Evolutionary conservation across 2,888 invertebrate species (phyloP), one percentile per base, ranked within the genome.

Genomic region (Syrphus vitripennis): DNA sequence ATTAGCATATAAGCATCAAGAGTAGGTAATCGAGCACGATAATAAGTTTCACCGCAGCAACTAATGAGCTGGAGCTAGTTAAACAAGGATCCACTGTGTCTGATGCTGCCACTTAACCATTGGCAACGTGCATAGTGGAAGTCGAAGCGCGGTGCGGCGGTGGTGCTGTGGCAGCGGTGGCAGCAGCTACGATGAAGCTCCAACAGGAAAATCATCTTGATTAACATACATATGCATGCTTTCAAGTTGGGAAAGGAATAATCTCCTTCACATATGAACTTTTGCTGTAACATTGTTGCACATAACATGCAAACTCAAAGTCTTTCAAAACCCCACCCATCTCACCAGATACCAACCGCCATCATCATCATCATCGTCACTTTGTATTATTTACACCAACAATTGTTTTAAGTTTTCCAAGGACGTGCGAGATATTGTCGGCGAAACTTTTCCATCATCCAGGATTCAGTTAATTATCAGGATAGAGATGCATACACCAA

Each of bases 1-100:
- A 84, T 84, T 84, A 84, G 81, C 86, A 82, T 86, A 78, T 86
- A 78, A 82, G 86, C 82, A 86, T 74, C 77, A 78, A 86, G 59
- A 86, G 59, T 59, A 59, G 59, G 86, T 86, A 86, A 86, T 86
- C 70, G 86, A 74, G 86, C 86, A 74, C 82, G 78, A 78, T 86
- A 82, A 86, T 86, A 86, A 86, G 86, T 82, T 82, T 77, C 74
- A 70, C 78, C 82, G 50, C 86, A 82, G n/a, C 82, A 55, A 77
- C 86, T 86, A 86, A 86, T 82, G 86, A 82, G 77, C 86, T 81
- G 74, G 42, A 76, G 71, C 71, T 80, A 42, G 65, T 80, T 76
- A 70, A 84, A 65, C 75, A 70, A 59, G 75, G 26, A 57, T 71
- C 59, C 59, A 24, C 70, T 65, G 26, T 65, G 79, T 80, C 75